A percentile compares a stretch with the other conserved stretches of the same genome.
These are phyloP conservation scores for Passer domesticus DNA, from an alignment of 2,113 vertebrate species.

Conservation along the genomic window DNA sequence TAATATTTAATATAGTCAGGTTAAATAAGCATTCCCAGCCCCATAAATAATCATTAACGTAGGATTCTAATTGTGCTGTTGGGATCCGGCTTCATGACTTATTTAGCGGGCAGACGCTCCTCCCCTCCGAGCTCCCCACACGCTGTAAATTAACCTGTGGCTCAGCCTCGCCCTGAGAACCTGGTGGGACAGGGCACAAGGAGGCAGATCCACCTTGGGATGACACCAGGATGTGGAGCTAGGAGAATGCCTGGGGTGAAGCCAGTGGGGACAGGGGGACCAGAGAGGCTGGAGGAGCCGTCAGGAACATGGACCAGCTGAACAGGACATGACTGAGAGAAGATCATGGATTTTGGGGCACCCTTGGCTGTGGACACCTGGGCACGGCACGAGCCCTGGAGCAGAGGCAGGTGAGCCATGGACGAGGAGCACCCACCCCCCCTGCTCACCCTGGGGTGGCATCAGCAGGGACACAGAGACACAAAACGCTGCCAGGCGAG, in stretches of 20 bases:
- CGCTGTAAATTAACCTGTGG: not conserved
- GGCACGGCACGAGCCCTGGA: fast-evolving
- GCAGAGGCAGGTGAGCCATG: fast-evolving
- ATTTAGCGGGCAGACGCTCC: conserved; percentile 43
- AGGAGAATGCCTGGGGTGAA: not conserved
- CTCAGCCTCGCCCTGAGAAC: not conserved
- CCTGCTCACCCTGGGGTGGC: fast-evolving
- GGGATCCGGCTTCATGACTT: conserved; percentile 70
- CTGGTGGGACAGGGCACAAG: not conserved
- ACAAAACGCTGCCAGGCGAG: fast-evolving
- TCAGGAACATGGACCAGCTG: fast-evolving
- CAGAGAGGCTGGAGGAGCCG: fast-evolving
- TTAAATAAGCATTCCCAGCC: conserved; percentile 59
- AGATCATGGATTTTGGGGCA: fast-evolving
- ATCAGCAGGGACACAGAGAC: not conserved
- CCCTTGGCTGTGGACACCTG: not conserved
- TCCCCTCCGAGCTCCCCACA: not conserved
- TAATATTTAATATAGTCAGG: conserved; percentile 72
- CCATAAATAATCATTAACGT: conserved; percentile 68
- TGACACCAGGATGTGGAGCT: not conserved
- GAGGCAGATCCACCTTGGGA: fast-evolving
- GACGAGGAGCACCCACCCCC: fast-evolving
- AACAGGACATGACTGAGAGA: not conserved
- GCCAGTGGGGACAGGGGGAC: not conserved
- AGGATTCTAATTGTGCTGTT: conserved; percentile 70